Evolutionary conservation across 2,797 vertebrate genomes (phyloP).

Genomic region (Rhinogobio ventralis): DNA sequence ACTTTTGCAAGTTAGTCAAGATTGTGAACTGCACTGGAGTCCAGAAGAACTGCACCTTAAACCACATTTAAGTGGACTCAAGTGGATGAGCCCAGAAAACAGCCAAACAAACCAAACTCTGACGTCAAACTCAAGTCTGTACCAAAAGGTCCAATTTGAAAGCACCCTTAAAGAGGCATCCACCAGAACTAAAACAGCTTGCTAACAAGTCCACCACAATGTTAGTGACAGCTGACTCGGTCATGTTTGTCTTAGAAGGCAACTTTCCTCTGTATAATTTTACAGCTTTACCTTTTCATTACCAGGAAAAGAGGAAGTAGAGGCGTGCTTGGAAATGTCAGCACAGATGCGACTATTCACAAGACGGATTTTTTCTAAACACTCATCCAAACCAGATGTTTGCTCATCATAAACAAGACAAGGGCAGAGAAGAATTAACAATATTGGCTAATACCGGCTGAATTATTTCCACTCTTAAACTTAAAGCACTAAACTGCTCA

Average conservation of each 20-base stretch:
- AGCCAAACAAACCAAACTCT: slow-evolving; percentile 19
- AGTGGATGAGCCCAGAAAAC: slow-evolving; percentile 5
- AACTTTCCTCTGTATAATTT: neutral
- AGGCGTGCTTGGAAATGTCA: slow-evolving; percentile 41
- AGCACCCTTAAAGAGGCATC: neutral
- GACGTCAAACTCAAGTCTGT: neutral
- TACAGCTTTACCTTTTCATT: slow-evolving; percentile 41
- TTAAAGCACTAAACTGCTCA: neutral
- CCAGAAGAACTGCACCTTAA: neutral
- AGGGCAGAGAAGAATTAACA: slow-evolving; percentile 34
- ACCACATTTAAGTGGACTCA: neutral
- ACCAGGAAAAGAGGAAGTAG: slow-evolving; percentile 24
- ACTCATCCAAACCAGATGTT: slow-evolving; percentile 51
- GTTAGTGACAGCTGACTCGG: neutral
- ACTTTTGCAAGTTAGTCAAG: neutral
- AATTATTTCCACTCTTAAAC: slow-evolving; percentile 20
- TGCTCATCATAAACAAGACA: slow-evolving; percentile 49
- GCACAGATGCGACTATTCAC: slow-evolving; percentile 40
- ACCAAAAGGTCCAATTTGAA: neutral
- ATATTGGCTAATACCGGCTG: slow-evolving; percentile 34
- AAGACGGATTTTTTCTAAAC: slow-evolving; percentile 46
- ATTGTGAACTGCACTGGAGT: neutral
- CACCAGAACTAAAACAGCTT: neutral
- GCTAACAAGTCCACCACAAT: slow-evolving; percentile 4
- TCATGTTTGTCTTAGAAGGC: slow-evolving; percentile 14